These are phyloP conservation scores for Diachasmimorpha longicaudata DNA, from an alignment of 1,140 invertebrate genomes.

Conservation along the genomic window DNA sequence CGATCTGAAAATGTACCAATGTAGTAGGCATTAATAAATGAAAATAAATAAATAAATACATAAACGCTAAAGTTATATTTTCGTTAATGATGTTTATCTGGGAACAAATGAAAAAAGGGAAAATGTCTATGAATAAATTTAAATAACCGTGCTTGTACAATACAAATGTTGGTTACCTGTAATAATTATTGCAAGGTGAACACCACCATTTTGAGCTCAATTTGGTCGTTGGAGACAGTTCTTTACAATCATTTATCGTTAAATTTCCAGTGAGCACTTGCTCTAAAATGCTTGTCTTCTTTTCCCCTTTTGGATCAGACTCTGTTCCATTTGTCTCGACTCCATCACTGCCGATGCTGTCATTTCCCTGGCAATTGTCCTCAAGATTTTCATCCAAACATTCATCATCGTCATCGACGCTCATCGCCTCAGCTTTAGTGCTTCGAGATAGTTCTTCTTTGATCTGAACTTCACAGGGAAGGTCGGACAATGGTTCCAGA, in stretches of 20 bases:
- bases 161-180: constrained; percentile 35
- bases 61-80: too few relatives aligned
- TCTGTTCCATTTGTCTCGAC: constrained; percentile 9
- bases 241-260: constrained; percentile 45
- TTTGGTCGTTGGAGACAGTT: constrained; percentile 33
- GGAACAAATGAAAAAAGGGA: too few relatives aligned
- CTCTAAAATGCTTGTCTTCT: constrained; percentile 49
- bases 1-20: constrained; percentile 35
- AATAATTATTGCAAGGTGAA: constrained; percentile 50
- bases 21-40: not conserved
- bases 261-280: constrained; percentile 48
- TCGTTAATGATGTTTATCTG: too few relatives aligned
- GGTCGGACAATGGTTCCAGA: constrained; percentile 39
- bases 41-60: not conserved
- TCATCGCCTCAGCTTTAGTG: not conserved
- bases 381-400: constrained; percentile 7
- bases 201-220: constrained; percentile 50
- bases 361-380: constrained; percentile 7
- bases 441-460: constrained; percentile 39
- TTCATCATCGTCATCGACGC: not conserved
- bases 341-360: constrained; percentile 7
- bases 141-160: too few relatives aligned
- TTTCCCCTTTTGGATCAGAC: constrained; percentile 10
- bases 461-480: constrained; percentile 52
- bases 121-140: too few relatives aligned